These are phyloP conservation scores for Campoletis raptor DNA, from an alignment of 2,888 invertebrate species.

Conservation along the genomic window DNA sequence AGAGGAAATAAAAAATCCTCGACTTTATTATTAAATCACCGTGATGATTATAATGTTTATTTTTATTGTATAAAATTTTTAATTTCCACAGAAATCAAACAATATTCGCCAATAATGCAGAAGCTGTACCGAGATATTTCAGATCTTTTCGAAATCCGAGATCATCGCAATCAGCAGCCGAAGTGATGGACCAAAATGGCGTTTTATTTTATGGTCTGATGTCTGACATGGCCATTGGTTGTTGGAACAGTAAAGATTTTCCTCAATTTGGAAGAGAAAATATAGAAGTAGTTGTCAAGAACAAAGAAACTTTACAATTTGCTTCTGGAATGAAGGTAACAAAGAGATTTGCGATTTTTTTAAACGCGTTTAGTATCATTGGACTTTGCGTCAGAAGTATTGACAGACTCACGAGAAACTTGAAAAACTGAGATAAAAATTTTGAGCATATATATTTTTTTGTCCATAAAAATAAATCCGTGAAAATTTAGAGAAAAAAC, in stretches of 20 bases:
- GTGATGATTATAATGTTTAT: not conserved
- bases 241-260: slow-evolving; percentile 88
- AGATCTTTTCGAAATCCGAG: slow-evolving; percentile 87
- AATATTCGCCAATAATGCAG: slow-evolving; percentile 85
- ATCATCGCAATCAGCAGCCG: slow-evolving; percentile 89
- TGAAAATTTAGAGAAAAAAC: too few relatives aligned
- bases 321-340: slow-evolving; percentile 82
- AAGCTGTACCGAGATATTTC: slow-evolving; percentile 86
- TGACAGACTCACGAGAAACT: too few relatives aligned
- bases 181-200: slow-evolving; percentile 90
- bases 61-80: not conserved
- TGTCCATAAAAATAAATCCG: too few relatives aligned
- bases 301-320: slow-evolving; percentile 81
- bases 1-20: too few relatives aligned
- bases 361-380: not conserved
- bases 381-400: too few relatives aligned
- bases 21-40: too few relatives aligned
- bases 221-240: slow-evolving; percentile 89
- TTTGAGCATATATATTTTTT: too few relatives aligned
- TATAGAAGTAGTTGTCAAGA: slow-evolving; percentile 83
- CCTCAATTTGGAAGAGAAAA: slow-evolving; percentile 86
- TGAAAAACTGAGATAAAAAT: too few relatives aligned
- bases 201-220: slow-evolving; percentile 90
- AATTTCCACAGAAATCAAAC: slow-evolving; percentile 85
- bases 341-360: not conserved